phyloP scores from a whole-genome alignment of 2,113 vertebrate genomes.

The Psammodynastes pulverulentus region DNA sequence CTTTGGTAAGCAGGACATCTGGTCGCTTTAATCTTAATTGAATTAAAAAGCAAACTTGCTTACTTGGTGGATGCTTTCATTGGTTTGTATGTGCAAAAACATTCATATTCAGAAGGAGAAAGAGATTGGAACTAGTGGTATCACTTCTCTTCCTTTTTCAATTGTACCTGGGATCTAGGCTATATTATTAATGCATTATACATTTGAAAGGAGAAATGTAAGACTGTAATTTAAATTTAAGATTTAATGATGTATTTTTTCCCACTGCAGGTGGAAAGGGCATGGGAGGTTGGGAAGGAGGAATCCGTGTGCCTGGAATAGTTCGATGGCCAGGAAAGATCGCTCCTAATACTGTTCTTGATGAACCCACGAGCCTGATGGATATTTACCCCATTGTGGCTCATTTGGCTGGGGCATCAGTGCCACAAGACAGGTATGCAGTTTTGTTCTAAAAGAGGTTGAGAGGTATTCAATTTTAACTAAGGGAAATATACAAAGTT shows the following conservation, averaged over 20 bases:
- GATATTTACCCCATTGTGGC: conserved; percentile 82
- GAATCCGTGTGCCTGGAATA: conserved; percentile 83
- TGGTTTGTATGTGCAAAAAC: not conserved
- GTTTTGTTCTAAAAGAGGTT: not conserved
- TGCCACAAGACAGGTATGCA: conserved; percentile 73
- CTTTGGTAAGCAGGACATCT: too few species aligned
- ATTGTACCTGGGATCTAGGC: not conserved
- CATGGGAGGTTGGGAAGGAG: conserved; percentile 87
- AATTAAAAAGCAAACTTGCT: not conserved
- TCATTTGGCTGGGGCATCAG: conserved; percentile 64
- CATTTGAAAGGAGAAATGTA: not conserved
- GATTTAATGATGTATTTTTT: not conserved
- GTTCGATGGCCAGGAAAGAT: conserved; percentile 79
- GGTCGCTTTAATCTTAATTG: not conserved
- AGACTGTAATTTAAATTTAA: not conserved
- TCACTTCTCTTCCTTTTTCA: not conserved
- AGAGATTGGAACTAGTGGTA: too few species aligned
- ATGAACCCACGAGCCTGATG: conserved; percentile 83
- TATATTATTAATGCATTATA: not conserved
- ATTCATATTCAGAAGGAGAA: not conserved
- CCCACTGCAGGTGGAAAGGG: conserved; percentile 76
- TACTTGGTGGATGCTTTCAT: not conserved
- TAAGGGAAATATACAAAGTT: not conserved
- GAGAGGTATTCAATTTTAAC: not conserved
- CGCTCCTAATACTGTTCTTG: conserved; percentile 64